A percentile compares a stretch with the other conserved stretches of the same genome.
Evolutionary conservation across 2,888 invertebrate genomes (phyloP).

Genomic region (Blastobasis adustella): DNA sequence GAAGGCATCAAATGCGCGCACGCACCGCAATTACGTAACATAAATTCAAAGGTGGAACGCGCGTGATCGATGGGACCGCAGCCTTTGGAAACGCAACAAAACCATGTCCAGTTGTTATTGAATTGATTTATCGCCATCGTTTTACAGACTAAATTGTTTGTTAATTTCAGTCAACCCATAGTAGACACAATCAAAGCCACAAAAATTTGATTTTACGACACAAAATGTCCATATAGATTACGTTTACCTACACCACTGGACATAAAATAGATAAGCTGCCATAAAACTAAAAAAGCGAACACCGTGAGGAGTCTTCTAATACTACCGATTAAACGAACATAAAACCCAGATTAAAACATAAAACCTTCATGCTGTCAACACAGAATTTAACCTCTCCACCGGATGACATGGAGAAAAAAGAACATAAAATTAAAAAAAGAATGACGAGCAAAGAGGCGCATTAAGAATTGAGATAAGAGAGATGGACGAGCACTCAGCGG

Average conservation of each 20-base stretch:
- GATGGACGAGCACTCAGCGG: slow-evolving; percentile 71
- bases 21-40: slow-evolving; percentile 64
- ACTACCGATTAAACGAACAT: slow-evolving; percentile 54
- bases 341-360: slow-evolving; percentile 70
- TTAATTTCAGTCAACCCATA: slow-evolving; percentile 27
- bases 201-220: slow-evolving; percentile 1
- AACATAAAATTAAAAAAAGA: slow-evolving; percentile 52
- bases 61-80: slow-evolving; percentile 57
- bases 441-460: slow-evolving; percentile 70
- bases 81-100: slow-evolving; percentile 44
- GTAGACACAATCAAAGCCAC: not conserved
- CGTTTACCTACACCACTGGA: slow-evolving; percentile 26
- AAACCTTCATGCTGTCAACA: slow-evolving; percentile 70
- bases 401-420: slow-evolving; percentile 58
- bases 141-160: slow-evolving; percentile 26
- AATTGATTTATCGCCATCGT: slow-evolving; percentile 49
- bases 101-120: slow-evolving; percentile 48
- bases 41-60: slow-evolving; percentile 56
- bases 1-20: slow-evolving; percentile 33
- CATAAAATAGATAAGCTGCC: slow-evolving; percentile 35
- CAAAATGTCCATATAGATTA: slow-evolving; percentile 25
- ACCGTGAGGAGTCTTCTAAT: slow-evolving; percentile 29
- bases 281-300: slow-evolving; percentile 16
- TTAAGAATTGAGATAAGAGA: slow-evolving; percentile 74
- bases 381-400: slow-evolving; percentile 62